Conservation (phyloP, 2,113 vertebrate genomes). For the Ceuthmochares aereus region DNA sequence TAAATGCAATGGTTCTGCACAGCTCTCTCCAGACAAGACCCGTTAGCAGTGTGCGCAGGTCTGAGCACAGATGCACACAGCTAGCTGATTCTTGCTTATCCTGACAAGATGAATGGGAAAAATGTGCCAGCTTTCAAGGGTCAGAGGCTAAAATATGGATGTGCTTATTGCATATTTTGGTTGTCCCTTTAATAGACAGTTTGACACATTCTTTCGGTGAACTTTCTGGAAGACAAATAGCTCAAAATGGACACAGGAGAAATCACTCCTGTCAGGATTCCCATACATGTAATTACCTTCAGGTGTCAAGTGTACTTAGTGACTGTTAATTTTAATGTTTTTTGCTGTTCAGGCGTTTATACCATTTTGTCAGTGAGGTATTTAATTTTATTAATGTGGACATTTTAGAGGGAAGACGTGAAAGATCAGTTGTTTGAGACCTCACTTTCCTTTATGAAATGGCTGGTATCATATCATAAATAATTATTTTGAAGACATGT, state of each 20-base stretch:
- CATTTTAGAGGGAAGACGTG: background rate
- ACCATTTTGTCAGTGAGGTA: background rate
- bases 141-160: slow-evolving; percentile 74
- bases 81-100: slow-evolving; percentile 61
- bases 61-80: background rate
- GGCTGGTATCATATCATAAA: background rate
- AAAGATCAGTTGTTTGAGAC: slow-evolving; percentile 55
- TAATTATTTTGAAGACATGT: slow-evolving; percentile 38
- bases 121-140: slow-evolving; percentile 71
- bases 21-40: background rate
- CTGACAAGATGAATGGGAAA: slow-evolving; percentile 71
- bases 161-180: slow-evolving; percentile 71
- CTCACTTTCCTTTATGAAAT: background rate
- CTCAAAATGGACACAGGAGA: slow-evolving; percentile 41
- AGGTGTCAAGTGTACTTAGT: slow-evolving; percentile 48
- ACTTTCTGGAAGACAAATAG: slow-evolving; percentile 56
- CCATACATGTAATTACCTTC: slow-evolving; percentile 55
- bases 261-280: slow-evolving; percentile 44
- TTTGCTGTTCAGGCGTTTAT: slow-evolving; percentile 14
- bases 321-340: slow-evolving; percentile 23
- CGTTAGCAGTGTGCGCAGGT: background rate
- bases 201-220: slow-evolving; percentile 72
- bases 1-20: background rate
- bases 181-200: slow-evolving; percentile 70
- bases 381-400: slow-evolving; percentile 46